A percentile compares a stretch with the other conserved stretches of the same genome.
Conservation (phyloP, 37 sponge, comb jelly and placozoan genomes). For the Chondrilla cf. caribensis region DNA sequence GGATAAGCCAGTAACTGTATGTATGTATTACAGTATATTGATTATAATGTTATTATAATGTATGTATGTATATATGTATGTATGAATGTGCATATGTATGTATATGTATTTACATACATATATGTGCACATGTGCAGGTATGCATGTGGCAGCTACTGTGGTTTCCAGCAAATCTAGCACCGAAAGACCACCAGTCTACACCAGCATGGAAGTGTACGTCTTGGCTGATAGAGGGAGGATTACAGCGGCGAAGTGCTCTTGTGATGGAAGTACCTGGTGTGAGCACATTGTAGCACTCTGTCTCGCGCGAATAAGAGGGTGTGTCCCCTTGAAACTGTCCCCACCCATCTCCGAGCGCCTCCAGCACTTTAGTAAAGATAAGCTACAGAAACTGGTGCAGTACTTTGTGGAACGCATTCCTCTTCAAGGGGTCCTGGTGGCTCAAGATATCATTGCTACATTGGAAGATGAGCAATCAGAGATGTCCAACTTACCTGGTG, state of each 20-base stretch:
- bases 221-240: not conserved
- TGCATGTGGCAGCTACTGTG: no score
- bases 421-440: not conserved
- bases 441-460: not conserved
- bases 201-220: not conserved
- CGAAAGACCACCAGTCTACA: no score
- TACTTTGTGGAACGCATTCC: not conserved
- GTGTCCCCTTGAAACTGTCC: not conserved
- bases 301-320: not conserved
- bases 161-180: no score
- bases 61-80: no score
- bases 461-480: not conserved
- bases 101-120: no score
- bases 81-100: no score
- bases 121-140: no score
- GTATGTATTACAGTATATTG: no score
- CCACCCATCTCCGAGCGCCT: constrained; percentile 6
- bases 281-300: not conserved
- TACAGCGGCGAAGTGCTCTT: not conserved
- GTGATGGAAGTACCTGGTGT: not conserved
- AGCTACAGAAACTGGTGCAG: constrained; percentile 11
- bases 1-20: no score
- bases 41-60: no score
- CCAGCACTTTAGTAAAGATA: not conserved
- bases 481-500: not conserved